Percentiles rank a stretch among this genome's conserved stretches.
These are phyloP conservation scores for Ooceraea biroi DNA, from an alignment of 1,140 invertebrate genomes.

Conservation along the genomic window DNA sequence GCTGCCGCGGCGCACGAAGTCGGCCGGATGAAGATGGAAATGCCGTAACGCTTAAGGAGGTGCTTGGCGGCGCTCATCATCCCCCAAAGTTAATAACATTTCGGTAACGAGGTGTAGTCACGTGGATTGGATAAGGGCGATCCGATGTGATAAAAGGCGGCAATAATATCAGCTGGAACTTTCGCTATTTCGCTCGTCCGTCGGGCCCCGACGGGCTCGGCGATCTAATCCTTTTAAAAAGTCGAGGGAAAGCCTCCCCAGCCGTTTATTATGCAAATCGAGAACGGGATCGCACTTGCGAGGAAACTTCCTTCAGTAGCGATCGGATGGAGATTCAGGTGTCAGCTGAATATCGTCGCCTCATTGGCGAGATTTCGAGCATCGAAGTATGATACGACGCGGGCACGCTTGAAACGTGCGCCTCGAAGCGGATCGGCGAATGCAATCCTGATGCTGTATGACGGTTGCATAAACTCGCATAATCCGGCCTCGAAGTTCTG, in stretches of 20 bases:
- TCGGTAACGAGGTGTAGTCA: slow-evolving; percentile 45
- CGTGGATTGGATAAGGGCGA: slow-evolving; percentile 47
- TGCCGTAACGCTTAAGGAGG: slow-evolving; percentile 20
- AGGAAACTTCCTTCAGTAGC: slow-evolving; percentile 6
- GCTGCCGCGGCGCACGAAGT: slow-evolving; percentile 17
- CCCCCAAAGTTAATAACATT: slow-evolving; percentile 57
- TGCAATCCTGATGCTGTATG: not conserved
- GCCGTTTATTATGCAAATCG: slow-evolving; percentile 53
- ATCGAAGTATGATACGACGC: slow-evolving; percentile 1
- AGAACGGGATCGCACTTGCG: not conserved
- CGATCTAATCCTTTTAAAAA: slow-evolving; percentile 33
- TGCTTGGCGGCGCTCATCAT: slow-evolving; percentile 55
- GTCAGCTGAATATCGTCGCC: slow-evolving; percentile 17
- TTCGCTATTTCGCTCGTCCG: slow-evolving; percentile 23
- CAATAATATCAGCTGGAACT: slow-evolving; percentile 58
- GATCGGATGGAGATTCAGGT: slow-evolving; percentile 27
- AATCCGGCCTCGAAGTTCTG: not conserved
- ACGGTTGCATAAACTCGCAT: not conserved
- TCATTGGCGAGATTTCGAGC: slow-evolving; percentile 18
- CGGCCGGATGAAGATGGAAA: slow-evolving; percentile 39
- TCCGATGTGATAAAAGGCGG: slow-evolving; percentile 51
- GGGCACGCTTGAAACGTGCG: not conserved
- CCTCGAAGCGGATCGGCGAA: not conserved
- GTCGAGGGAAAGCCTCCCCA: not conserved
- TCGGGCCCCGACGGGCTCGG: slow-evolving; percentile 29